Conservation (phyloP, 2,113 vertebrate species). For the Hemichromis elongatus region DNA sequence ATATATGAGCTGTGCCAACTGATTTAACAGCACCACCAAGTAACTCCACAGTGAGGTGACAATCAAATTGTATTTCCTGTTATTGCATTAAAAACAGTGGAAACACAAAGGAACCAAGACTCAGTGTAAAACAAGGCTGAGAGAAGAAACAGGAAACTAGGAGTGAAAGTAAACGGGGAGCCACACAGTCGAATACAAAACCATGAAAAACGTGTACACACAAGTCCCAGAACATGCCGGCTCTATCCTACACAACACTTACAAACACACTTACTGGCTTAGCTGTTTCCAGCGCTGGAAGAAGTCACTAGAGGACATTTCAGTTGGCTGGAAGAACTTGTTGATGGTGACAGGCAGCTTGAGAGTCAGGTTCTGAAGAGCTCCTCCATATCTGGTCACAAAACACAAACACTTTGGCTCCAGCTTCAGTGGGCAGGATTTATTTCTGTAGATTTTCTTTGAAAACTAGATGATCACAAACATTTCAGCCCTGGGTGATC, state of each 20-base stretch:
- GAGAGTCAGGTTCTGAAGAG: constrained; percentile 84
- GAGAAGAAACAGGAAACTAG: background rate
- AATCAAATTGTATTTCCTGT: background rate
- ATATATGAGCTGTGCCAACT: background rate
- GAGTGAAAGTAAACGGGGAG: background rate
- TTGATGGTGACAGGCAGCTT: constrained; percentile 90
- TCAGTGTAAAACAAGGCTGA: accelerated
- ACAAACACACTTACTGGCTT: constrained; percentile 74
- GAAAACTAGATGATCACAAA: background rate
- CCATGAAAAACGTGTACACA: background rate
- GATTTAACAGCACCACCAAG: background rate
- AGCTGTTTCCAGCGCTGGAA: constrained; percentile 96
- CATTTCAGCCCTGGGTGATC: background rate
- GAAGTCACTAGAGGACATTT: constrained; percentile 89
- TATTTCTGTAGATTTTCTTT: background rate
- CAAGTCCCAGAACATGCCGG: background rate
- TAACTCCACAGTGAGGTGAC: background rate
- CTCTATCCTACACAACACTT: background rate
- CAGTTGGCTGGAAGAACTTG: constrained; percentile 93
- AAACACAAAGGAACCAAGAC: background rate
- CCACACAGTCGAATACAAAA: background rate
- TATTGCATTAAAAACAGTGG: background rate
- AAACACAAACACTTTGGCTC: background rate
- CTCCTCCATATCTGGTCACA: constrained; percentile 81
- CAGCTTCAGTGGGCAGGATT: background rate